phyloP scores from a whole-genome alignment of 1,140 invertebrate species.

The Drosophila lini region DNA sequence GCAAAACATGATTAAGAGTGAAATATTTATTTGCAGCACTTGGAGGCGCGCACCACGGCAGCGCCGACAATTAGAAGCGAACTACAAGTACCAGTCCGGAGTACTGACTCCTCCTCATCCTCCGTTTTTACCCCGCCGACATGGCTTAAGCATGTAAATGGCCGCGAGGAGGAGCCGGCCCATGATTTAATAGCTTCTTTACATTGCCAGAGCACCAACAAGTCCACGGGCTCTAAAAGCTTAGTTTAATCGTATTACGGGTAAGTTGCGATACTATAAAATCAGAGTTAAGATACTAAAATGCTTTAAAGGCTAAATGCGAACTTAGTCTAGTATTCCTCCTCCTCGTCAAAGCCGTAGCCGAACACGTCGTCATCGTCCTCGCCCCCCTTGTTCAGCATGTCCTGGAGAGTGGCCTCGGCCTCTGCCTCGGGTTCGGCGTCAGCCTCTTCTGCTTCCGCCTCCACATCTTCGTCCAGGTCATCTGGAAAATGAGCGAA shows the following conservation, averaged over 20 bases:
- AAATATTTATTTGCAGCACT: constrained; percentile 82
- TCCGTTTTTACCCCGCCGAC: constrained; percentile 22
- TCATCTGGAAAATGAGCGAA: constrained; percentile 38
- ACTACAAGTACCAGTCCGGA: constrained; percentile 44
- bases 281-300: constrained; percentile 23
- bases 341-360: constrained; percentile 82
- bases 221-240: constrained; percentile 40
- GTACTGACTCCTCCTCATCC: neutral
- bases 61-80: constrained; percentile 70
- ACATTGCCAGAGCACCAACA: constrained; percentile 43
- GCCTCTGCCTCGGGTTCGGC: constrained; percentile 68
- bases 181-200: constrained; percentile 70
- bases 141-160: constrained; percentile 78
- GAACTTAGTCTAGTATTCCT: constrained; percentile 56
- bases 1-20: constrained; percentile 80
- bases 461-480: constrained; percentile 61
- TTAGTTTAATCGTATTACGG: constrained; percentile 66
- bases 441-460: constrained; percentile 55
- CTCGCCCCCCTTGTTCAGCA: constrained; percentile 76
- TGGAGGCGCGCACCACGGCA: constrained; percentile 69
- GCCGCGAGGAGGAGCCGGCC: constrained; percentile 35
- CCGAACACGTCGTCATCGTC: constrained; percentile 76
- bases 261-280: constrained; percentile 40
- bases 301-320: constrained; percentile 41
- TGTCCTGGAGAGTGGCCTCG: constrained; percentile 80